Percentiles rank a stretch among this genome's conserved stretches.
These are phyloP conservation scores for Achlya flavicornis DNA, from an alignment of 2,888 invertebrate genomes.

Conservation along the genomic window DNA sequence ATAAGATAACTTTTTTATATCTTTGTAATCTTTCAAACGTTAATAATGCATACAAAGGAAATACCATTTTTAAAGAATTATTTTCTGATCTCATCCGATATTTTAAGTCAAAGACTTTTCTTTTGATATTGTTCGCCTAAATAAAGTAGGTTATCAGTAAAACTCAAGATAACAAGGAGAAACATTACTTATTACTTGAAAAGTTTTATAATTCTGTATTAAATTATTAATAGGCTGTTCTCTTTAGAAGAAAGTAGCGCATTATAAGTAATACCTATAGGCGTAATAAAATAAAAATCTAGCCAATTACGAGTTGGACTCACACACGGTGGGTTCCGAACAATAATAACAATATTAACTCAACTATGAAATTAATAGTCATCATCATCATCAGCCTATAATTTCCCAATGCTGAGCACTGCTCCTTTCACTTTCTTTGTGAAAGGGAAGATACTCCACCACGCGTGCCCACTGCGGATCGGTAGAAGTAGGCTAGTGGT, in stretches of 20 bases:
- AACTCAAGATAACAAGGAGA: not conserved
- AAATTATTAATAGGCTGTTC: not conserved
- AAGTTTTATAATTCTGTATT: not conserved
- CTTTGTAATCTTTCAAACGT: not conserved
- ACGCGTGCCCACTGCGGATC: too few species aligned
- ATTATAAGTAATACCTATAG: too few species aligned
- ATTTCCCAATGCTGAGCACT: too few species aligned
- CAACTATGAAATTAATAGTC: too few species aligned
- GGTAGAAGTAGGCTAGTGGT: too few species aligned
- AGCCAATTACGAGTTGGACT: too few species aligned
- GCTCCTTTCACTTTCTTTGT: too few species aligned
- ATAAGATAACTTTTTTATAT: not conserved
- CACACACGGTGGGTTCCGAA: not conserved
- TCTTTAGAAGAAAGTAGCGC: too few species aligned
- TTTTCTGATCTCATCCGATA: not conserved
- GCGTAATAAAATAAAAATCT: too few species aligned
- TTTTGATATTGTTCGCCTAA: not conserved
- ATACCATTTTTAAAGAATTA: not conserved
- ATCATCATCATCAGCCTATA: too few species aligned
- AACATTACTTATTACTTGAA: not conserved
- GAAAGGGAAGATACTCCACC: too few species aligned
- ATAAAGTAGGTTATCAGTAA: not conserved
- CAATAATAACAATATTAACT: not conserved
- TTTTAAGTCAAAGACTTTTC: not conserved
- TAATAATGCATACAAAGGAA: not conserved